Percentiles rank a stretch among this genome's conserved stretches.
Conservation (phyloP, 2,113 vertebrate genomes). For the Siniperca chuatsi region DNA sequence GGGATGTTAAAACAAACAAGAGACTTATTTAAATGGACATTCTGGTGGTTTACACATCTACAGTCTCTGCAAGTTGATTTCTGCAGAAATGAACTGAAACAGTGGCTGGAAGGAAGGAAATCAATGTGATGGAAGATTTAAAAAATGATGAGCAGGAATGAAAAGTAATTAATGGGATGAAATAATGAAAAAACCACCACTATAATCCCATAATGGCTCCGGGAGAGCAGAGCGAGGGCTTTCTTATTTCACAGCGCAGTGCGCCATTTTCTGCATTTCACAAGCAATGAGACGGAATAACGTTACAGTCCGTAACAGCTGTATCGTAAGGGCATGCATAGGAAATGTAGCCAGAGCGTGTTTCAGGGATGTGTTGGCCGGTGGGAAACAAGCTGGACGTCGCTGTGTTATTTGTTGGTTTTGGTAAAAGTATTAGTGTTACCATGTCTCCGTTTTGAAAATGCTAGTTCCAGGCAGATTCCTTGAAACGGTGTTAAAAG, state of each 20-base stretch:
- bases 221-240: neutral
- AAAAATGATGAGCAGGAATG: neutral
- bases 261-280: conserved; percentile 21
- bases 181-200: neutral
- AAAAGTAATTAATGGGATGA: neutral
- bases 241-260: conserved; percentile 4
- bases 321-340: neutral
- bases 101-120: neutral
- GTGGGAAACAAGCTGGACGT: neutral
- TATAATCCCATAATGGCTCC: neutral
- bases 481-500: neutral
- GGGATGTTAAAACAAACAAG: neutral
- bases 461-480: neutral
- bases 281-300: neutral
- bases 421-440: neutral
- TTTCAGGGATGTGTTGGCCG: neutral
- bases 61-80: neutral
- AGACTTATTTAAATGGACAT: too few relatives aligned
- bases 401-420: neutral
- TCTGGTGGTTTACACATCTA: too few relatives aligned
- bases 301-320: neutral
- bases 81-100: neutral
- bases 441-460: neutral
- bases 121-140: neutral
- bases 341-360: neutral